Evolutionary conservation across 2,113 vertebrate species (phyloP).

Genomic region (Grus americana): DNA sequence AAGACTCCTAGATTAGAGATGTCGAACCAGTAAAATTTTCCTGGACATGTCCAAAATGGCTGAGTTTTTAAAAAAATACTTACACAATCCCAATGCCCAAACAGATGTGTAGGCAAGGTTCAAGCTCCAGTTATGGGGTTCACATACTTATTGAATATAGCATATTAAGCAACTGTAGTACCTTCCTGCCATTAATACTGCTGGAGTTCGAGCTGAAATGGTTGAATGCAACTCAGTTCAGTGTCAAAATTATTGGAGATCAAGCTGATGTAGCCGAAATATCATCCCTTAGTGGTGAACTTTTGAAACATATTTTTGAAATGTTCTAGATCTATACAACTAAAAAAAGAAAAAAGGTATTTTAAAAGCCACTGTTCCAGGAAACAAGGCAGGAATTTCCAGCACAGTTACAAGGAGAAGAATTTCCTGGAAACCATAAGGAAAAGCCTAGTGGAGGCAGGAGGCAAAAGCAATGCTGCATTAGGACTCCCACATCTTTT

Average conservation of each 20-base stretch:
- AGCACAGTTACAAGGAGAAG: not conserved
- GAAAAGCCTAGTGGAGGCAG: not conserved
- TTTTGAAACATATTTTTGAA: not conserved
- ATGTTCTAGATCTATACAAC: not conserved
- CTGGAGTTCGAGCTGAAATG: not conserved
- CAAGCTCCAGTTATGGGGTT: not conserved
- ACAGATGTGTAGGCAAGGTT: not conserved
- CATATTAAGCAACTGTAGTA: not conserved
- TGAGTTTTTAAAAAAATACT: not conserved
- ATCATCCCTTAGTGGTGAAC: not conserved
- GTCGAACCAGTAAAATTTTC: not conserved
- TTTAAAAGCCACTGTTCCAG: not conserved
- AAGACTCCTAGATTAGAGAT: not conserved
- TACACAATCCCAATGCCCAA: not conserved
- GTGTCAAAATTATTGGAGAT: not conserved
- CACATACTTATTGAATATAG: not conserved
- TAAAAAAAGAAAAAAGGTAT: not conserved
- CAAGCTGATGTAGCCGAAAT: not conserved
- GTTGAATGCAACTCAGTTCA: not conserved
- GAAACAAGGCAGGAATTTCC: not conserved
- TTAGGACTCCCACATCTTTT: not conserved
- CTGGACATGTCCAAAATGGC: not conserved
- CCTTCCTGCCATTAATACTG: not conserved
- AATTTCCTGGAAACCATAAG: not conserved
- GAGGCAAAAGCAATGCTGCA: not conserved